A percentile compares a stretch with the other conserved stretches of the same genome.
phyloP scores from a whole-genome alignment of 2,888 invertebrate genomes.

The Aelia acuminata region DNA sequence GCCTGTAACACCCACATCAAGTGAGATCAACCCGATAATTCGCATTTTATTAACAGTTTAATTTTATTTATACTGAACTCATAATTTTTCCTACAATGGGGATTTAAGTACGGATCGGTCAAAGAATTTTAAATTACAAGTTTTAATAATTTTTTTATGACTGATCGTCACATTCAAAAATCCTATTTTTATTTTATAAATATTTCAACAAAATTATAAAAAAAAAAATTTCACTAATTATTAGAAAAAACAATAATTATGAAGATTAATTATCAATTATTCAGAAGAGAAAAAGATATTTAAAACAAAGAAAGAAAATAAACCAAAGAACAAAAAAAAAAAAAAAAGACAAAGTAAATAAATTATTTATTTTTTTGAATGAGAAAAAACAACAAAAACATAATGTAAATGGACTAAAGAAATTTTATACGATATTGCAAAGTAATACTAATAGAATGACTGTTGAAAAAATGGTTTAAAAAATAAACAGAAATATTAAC shows the following conservation, averaged over 20 bases:
- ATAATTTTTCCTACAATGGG: slow-evolving; percentile 20
- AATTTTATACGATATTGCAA: slow-evolving; percentile 22
- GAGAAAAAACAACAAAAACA: slow-evolving; percentile 14
- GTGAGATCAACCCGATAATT: slow-evolving; percentile 56
- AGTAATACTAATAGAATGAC: slow-evolving; percentile 31
- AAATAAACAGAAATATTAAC: slow-evolving; percentile 23
- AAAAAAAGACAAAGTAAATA: slow-evolving; percentile 1
- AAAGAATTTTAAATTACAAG: slow-evolving; percentile 14
- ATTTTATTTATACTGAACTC: slow-evolving; percentile 16
- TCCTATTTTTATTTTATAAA: background rate
- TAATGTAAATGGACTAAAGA: slow-evolving; percentile 10
- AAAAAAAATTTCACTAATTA: slow-evolving; percentile 15
- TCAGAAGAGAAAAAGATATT: background rate
- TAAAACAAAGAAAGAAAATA: background rate
- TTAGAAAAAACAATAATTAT: slow-evolving; percentile 27
- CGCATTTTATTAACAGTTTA: slow-evolving; percentile 42
- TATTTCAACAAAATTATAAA: background rate
- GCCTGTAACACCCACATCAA: slow-evolving; percentile 76
- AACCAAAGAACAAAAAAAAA: slow-evolving; percentile 22
- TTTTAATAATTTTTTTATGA: background rate
- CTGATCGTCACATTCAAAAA: background rate
- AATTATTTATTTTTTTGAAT: no score
- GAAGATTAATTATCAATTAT: slow-evolving; percentile 15
- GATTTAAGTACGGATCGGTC: slow-evolving; percentile 37
- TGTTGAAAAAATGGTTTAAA: slow-evolving; percentile 1